A percentile compares a stretch with the other conserved stretches of the same genome.
These are phyloP conservation scores for Ichneumoninae sp. DNA, from an alignment of 2,888 invertebrate genomes.

Conservation along the genomic window DNA sequence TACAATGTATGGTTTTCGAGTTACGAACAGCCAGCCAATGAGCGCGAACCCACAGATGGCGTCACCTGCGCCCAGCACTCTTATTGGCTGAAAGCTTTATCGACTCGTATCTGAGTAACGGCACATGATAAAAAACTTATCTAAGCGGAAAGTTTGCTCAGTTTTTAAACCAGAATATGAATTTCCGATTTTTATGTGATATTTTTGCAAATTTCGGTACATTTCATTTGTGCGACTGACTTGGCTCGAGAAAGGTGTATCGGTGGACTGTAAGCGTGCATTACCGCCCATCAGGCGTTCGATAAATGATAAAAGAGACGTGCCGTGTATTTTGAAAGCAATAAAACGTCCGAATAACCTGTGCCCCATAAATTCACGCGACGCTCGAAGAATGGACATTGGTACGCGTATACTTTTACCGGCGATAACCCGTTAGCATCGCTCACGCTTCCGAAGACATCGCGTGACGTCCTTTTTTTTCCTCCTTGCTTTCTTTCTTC, in stretches of 20 bases:
- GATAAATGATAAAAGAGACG: slow-evolving; percentile 16
- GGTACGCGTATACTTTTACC: slow-evolving; percentile 45
- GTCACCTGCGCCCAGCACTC: background rate
- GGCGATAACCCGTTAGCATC: slow-evolving; percentile 58
- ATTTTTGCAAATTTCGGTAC: background rate
- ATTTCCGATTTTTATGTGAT: background rate
- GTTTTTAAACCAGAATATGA: background rate
- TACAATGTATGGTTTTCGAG: background rate
- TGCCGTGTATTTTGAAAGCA: slow-evolving; percentile 32
- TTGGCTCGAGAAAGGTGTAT: background rate
- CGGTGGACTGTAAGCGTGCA: background rate
- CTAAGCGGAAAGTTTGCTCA: background rate
- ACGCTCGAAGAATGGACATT: slow-evolving; percentile 38
- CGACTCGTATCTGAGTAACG: background rate
- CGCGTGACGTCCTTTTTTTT: slow-evolving; percentile 51
- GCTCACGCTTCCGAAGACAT: slow-evolving; percentile 64
- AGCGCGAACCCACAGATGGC: background rate
- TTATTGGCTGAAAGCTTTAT: slow-evolving; percentile 9
- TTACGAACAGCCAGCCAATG: background rate
- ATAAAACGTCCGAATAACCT: slow-evolving; percentile 8
- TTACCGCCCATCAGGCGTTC: background rate
- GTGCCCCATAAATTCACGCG: slow-evolving; percentile 32
- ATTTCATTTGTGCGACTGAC: background rate
- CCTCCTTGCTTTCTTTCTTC: slow-evolving; percentile 16
- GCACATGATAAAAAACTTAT: background rate